A percentile compares a stretch with the other conserved stretches of the same genome.
These are phyloP conservation scores for Hexactinellida sp. DNA, from an alignment of 37 sponge, comb jelly and placozoan species.

Conservation along the genomic window DNA sequence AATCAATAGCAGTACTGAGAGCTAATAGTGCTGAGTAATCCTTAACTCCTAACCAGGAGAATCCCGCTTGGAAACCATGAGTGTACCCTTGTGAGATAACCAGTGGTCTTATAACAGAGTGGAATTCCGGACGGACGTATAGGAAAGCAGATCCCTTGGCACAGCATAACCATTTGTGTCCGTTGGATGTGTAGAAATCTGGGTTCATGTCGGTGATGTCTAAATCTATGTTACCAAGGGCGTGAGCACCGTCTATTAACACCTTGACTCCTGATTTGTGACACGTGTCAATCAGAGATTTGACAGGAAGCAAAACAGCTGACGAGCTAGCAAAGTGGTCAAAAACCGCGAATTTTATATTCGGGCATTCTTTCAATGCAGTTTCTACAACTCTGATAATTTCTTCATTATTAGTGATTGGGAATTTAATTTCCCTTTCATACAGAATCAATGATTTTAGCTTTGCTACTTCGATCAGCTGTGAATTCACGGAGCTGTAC, in stretches of 20 bases:
- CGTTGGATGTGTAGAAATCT: slow-evolving; percentile 65
- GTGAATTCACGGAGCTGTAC: slow-evolving; percentile 29
- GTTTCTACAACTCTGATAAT: neutral
- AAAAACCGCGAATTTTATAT: slow-evolving; percentile 17
- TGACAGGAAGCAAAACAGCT: slow-evolving; percentile 22
- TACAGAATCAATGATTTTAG: neutral
- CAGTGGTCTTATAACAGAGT: slow-evolving; percentile 35
- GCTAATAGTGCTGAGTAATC: neutral
- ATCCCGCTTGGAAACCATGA: slow-evolving; percentile 54
- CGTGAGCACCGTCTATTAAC: slow-evolving; percentile 86
- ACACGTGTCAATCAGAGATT: slow-evolving; percentile 22
- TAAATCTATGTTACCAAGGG: slow-evolving; percentile 51
- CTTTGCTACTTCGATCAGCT: neutral
- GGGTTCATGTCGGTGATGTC: slow-evolving; percentile 59
- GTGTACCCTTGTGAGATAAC: slow-evolving; percentile 62
- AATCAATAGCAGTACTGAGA: slow-evolving; percentile 37
- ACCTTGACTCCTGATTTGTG: slow-evolving; percentile 40
- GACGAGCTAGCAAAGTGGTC: slow-evolving; percentile 28
- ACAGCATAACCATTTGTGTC: slow-evolving; percentile 72
- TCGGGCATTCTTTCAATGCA: neutral
- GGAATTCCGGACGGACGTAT: slow-evolving; percentile 40
- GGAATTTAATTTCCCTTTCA: slow-evolving; percentile 17
- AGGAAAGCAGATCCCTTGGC: slow-evolving; percentile 74
- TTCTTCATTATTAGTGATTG: slow-evolving; percentile 1
- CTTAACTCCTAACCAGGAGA: slow-evolving; percentile 43